Evolutionary conservation across 2,113 vertebrate genomes (phyloP).

Genomic region (Edolisoma coerulescens): DNA sequence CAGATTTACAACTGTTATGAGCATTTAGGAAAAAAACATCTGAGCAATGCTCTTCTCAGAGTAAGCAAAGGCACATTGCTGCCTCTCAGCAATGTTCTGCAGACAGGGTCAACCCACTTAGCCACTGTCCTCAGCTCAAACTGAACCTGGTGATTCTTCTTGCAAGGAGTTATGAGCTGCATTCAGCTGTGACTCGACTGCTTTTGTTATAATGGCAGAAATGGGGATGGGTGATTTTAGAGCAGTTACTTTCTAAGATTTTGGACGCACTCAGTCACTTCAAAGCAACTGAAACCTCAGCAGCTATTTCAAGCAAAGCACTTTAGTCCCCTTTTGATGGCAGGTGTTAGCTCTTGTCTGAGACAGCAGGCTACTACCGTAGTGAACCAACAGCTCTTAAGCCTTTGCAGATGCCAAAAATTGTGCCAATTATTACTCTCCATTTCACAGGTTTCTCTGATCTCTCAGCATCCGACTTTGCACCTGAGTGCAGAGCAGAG

Average conservation of each 20-base stretch:
- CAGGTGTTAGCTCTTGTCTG: not conserved
- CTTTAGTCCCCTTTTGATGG: not conserved
- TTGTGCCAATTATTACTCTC: slow-evolving; percentile 10
- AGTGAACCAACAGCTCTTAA: not conserved
- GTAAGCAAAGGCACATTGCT: not conserved
- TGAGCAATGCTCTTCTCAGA: not conserved
- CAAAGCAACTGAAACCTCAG: not conserved
- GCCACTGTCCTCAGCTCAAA: not conserved
- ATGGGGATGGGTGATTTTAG: not conserved
- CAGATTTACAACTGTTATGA: not conserved
- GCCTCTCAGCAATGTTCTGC: not conserved
- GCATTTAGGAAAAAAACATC: not conserved
- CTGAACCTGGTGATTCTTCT: not conserved
- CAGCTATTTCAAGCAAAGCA: not conserved
- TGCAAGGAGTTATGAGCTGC: not conserved
- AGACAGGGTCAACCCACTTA: not conserved
- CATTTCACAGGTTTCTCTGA: slow-evolving; percentile 21
- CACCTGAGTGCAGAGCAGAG: not conserved
- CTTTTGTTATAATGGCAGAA: not conserved
- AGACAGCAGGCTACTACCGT: not conserved
- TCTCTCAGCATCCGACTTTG: not conserved
- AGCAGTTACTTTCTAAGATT: not conserved
- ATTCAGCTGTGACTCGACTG: not conserved
- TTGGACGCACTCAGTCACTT: not conserved
- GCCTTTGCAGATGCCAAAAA: not conserved